These are phyloP conservation scores for Hypsibius dujardini DNA, from an alignment of 1,140 invertebrate genomes.

Conservation along the genomic window DNA sequence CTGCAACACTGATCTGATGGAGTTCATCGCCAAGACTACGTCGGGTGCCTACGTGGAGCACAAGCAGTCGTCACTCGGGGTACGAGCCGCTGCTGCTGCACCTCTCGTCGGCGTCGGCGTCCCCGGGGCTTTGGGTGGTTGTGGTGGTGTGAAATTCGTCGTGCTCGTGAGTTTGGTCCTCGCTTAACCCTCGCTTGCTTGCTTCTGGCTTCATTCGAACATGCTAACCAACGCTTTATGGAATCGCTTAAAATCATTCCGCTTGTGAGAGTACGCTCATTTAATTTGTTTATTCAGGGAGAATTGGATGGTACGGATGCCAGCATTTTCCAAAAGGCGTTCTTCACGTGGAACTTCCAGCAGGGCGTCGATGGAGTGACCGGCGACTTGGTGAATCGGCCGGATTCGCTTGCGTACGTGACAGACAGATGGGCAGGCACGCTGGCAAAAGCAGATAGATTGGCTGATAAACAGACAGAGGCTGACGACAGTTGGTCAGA, in stretches of 20 bases:
- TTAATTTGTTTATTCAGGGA: conserved; percentile 29
- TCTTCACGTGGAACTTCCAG: conserved; percentile 58
- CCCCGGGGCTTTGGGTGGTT: neutral
- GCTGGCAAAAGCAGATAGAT: too few relatives aligned
- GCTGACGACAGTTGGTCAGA: too few relatives aligned
- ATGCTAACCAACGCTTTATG: too few relatives aligned
- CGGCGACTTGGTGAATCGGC: conserved; percentile 22
- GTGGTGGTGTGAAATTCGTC: neutral
- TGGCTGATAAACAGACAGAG: too few relatives aligned
- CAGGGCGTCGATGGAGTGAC: conserved; percentile 28
- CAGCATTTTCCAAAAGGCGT: conserved; percentile 52
- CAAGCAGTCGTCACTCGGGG: conserved; percentile 14
- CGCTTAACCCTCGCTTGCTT: too few relatives aligned
- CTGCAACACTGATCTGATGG: conserved; percentile 52
- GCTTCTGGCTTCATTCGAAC: too few relatives aligned
- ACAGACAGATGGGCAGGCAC: too few relatives aligned
- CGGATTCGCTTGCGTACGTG: neutral
- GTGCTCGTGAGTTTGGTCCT: too few relatives aligned
- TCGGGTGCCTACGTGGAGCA: conserved; percentile 48
- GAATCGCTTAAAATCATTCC: too few relatives aligned
- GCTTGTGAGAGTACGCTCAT: neutral
- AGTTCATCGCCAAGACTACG: conserved; percentile 58
- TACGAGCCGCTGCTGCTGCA: too few relatives aligned
- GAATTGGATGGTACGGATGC: conserved; percentile 35
- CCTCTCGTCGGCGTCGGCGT: conserved; percentile 33